Evolutionary conservation across 1,140 invertebrate genomes (phyloP), one percentile per base, ranked within the genome.

Genomic region (Sminthurides bifidus): DNA sequence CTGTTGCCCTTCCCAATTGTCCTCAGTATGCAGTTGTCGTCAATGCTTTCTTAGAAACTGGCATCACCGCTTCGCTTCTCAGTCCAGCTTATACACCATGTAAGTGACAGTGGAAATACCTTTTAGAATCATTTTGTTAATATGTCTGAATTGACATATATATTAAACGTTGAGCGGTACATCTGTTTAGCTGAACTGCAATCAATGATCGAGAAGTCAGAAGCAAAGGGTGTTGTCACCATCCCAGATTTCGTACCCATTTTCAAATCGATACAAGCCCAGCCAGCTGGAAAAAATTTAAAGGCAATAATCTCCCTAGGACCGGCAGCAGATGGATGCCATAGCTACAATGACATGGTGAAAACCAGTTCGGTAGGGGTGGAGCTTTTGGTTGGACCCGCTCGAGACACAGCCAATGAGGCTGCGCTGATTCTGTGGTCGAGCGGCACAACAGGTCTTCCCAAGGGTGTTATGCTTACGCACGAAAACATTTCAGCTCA

Each of bases 401-500:
- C 53, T 52, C 24, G 44, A 6, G 43, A 55, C 48, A 57, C 60
- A 35, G 23, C 12, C 88, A 14, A 61, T 27, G 59, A 57, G 21
- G 27, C 43, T 26, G 59, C 43, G 12, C 14, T 52, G 1, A 37
- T 61, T 21, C 55, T 44, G 6, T 61, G 33, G 43, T 57, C 54
- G 0, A 61, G 59, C 37, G 59, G 59, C 17, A 57, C 50, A 3
- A 49, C 50, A 1, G 50, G 91, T 15, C 66, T 84, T 41, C 87
- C 91, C 14, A 93, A 93, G 77, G 88, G 85, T 30, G 88, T 92
- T 0, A 79, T 86, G 72, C 66, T 90, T 0, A 83, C 83, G 0
- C 82, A 92, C 68, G 19, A 19, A 12, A 59, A 56, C 37, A 15
- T 56, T 1, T 5, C 50, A 19, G 23, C 29, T 0, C 60, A 62